Evolutionary conservation across 2,797 vertebrate genomes (phyloP).

Genomic region (Amblyraja radiata): DNA sequence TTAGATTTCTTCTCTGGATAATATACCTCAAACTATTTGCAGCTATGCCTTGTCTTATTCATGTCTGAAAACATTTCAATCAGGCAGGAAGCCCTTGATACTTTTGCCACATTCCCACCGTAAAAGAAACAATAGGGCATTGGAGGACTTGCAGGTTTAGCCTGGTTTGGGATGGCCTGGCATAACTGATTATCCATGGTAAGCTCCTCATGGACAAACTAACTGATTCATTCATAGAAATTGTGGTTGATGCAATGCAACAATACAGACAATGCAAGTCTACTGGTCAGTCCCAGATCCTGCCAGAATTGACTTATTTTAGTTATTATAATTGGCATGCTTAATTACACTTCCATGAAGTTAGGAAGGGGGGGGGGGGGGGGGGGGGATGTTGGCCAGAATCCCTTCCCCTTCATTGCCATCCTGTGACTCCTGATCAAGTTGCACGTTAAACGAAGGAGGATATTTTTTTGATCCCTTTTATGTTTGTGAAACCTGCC

Average conservation of each 20-base stretch:
- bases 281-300: background rate
- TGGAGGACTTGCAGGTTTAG: background rate
- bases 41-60: background rate
- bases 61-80: background rate
- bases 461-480: background rate
- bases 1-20: background rate
- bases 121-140: background rate
- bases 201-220: no score
- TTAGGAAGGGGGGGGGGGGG: background rate
- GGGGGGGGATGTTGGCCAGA: background rate
- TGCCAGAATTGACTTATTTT: background rate
- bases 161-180: background rate
- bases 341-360: background rate
- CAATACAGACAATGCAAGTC: no score
- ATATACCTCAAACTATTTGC: background rate
- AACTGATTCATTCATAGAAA: no score
- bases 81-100: background rate
- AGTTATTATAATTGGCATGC: background rate
- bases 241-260: background rate
- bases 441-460: background rate
- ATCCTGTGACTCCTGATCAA: background rate
- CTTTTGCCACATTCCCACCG: background rate
- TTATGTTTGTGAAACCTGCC: background rate
- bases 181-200: background rate
- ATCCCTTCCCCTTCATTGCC: background rate